Evolutionary conservation across 92 coral and sea anemone species (phyloP).

Genomic region (Paragorgia papillata): DNA sequence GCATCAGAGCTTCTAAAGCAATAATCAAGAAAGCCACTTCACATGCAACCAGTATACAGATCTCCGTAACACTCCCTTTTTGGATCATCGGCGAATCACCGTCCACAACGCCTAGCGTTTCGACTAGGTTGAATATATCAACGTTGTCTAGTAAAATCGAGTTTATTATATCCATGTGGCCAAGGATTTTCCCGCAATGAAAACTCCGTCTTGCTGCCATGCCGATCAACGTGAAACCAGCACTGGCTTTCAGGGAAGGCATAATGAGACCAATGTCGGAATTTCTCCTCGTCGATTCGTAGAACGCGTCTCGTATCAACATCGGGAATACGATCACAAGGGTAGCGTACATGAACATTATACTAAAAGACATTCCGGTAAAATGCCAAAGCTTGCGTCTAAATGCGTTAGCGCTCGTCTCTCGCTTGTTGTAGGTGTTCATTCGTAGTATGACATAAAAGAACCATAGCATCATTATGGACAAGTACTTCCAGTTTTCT

Average conservation of each 20-base stretch:
- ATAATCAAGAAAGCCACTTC: slow-evolving; percentile 16
- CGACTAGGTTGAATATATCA: slow-evolving; percentile 27
- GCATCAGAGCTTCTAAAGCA: slow-evolving; percentile 27
- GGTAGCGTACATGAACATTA: slow-evolving; percentile 29
- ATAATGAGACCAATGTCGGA: slow-evolving; percentile 11
- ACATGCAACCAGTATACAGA: slow-evolving; percentile 14
- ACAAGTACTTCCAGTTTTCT: slow-evolving; percentile 22
- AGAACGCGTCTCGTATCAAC: slow-evolving; percentile 37
- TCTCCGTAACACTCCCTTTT: slow-evolving; percentile 26
- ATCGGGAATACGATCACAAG: slow-evolving; percentile 26
- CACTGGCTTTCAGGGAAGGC: slow-evolving; percentile 31
- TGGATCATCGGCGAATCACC: background rate
- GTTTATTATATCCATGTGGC: slow-evolving; percentile 27
- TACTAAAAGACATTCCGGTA: slow-evolving; percentile 18
- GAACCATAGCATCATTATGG: slow-evolving; percentile 20
- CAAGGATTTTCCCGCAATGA: slow-evolving; percentile 32
- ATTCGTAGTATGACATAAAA: slow-evolving; percentile 25
- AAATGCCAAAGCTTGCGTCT: slow-evolving; percentile 31
- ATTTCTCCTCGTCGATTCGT: background rate
- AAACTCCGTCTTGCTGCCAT: slow-evolving; percentile 34
- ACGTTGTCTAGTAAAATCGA: slow-evolving; percentile 21
- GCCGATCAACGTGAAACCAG: slow-evolving; percentile 15
- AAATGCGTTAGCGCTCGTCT: background rate
- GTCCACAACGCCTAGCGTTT: background rate
- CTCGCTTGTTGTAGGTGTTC: slow-evolving; percentile 12